phyloP scores from a whole-genome alignment of 2,888 invertebrate species.

The Tuberolachnus salignus region DNA sequence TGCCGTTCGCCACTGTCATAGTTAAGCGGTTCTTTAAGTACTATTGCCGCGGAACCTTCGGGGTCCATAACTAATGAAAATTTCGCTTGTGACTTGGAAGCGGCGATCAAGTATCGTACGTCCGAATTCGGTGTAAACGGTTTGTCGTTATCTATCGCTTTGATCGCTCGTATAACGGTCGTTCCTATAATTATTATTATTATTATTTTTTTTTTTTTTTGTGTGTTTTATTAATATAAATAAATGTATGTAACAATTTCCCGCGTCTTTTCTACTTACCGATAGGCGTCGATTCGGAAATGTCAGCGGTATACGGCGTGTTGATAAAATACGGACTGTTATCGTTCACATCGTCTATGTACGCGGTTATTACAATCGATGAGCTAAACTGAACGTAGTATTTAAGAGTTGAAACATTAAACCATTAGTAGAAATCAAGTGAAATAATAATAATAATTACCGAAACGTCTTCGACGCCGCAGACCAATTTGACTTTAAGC shows the following conservation, averaged over 20 bases:
- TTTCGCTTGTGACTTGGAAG: conserved; percentile 75
- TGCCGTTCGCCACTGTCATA: conserved; percentile 81
- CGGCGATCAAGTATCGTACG: conserved; percentile 77
- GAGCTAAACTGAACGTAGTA: conserved; percentile 79
- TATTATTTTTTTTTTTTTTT: no score
- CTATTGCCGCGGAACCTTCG: conserved; percentile 77
- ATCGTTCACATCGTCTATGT: conserved; percentile 87
- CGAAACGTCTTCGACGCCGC: conserved; percentile 72
- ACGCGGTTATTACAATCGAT: conserved; percentile 82
- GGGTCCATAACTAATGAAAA: conserved; percentile 74
- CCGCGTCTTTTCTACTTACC: conserved; percentile 65
- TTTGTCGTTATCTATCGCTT: conserved; percentile 81
- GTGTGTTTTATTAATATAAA: no score
- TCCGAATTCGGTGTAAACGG: conserved; percentile 89
- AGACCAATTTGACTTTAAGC: conserved; percentile 80
- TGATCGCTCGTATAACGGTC: conserved; percentile 80
- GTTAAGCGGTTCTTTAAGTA: conserved; percentile 76
- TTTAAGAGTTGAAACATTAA: not conserved
- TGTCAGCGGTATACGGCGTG: conserved; percentile 78
- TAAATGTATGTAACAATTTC: not conserved
- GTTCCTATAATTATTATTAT: conserved; percentile 71
- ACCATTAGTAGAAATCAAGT: not conserved
- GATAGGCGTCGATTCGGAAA: conserved; percentile 80
- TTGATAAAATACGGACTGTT: conserved; percentile 79
- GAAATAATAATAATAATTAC: conserved; percentile 64